phyloP scores from a whole-genome alignment of 2,113 vertebrate genomes.

The Ploceus nigricollis region DNA sequence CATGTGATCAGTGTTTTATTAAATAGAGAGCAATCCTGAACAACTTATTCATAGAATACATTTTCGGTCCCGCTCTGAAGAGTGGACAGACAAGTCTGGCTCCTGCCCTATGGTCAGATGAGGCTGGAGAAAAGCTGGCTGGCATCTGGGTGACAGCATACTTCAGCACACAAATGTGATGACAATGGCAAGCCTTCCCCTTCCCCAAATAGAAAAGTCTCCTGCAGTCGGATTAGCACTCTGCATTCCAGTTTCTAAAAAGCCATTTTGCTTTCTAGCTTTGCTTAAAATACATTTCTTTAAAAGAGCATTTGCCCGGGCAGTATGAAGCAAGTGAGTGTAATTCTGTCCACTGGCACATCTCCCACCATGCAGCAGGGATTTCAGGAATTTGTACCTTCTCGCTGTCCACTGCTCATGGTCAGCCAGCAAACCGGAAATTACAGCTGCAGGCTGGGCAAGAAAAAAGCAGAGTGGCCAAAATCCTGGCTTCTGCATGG shows the following conservation, averaged over 20 bases:
- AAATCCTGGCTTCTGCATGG: neutral
- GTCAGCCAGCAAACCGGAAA: accelerated
- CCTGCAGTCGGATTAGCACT: accelerated
- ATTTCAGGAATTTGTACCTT: neutral
- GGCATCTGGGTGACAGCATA: neutral
- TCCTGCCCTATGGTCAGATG: neutral
- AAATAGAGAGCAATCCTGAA: neutral
- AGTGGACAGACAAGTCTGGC: neutral
- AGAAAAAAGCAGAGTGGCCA: accelerated
- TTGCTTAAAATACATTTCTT: neutral
- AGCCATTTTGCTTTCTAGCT: neutral
- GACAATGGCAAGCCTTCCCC: neutral
- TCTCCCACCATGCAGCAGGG: accelerated
- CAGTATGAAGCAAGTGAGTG: neutral
- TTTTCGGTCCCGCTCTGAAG: accelerated
- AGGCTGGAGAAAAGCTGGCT: neutral
- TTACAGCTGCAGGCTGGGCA: neutral
- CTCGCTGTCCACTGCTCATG: accelerated
- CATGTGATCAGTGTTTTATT: neutral
- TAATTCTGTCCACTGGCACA: neutral
- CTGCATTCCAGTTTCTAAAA: neutral
- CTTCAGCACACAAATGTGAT: neutral
- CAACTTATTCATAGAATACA: neutral
- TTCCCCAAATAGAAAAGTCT: neutral
- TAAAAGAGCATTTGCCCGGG: neutral